These are phyloP conservation scores for Sphenodon punctatus DNA, from an alignment of 2,797 vertebrate genomes.

Conservation along the genomic window DNA sequence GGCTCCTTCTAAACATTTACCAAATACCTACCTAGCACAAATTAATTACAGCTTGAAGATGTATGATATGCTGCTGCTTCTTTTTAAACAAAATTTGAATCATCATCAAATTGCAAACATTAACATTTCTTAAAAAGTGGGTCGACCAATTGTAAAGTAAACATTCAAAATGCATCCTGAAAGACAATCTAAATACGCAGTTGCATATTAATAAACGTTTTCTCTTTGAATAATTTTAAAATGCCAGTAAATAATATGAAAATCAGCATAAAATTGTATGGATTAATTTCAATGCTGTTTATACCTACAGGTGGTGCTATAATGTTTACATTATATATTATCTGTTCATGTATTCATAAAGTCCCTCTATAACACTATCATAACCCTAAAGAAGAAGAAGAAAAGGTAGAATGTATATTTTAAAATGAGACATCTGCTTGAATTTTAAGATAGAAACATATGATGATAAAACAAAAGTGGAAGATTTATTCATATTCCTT, in stretches of 20 bases:
- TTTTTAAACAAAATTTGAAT: fast-evolving
- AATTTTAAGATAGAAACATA: constrained; percentile 3
- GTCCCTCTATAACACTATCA: too few species aligned
- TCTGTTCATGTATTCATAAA: neutral
- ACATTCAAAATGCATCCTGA: neutral
- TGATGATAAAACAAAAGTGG: neutral
- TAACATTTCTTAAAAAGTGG: fast-evolving
- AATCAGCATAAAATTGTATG: neutral
- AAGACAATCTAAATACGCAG: neutral
- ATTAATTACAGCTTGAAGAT: too few species aligned
- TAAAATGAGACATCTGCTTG: neutral
- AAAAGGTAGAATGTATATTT: neutral
- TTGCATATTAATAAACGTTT: fast-evolving
- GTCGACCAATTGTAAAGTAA: neutral
- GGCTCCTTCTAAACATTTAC: neutral
- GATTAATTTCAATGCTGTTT: constrained; percentile 28
- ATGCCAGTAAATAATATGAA: neutral
- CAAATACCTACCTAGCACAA: too few species aligned
- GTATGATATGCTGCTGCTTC: neutral
- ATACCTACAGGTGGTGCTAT: constrained; percentile 61
- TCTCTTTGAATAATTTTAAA: neutral
- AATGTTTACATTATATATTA: constrained; percentile 29
- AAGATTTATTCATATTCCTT: neutral
- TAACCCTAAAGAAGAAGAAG: too few species aligned
- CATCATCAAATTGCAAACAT: neutral